Evolutionary conservation across 2,797 vertebrate species (phyloP), one percentile per base, ranked within the genome.

Genomic region (Antrozous pallidus): DNA sequence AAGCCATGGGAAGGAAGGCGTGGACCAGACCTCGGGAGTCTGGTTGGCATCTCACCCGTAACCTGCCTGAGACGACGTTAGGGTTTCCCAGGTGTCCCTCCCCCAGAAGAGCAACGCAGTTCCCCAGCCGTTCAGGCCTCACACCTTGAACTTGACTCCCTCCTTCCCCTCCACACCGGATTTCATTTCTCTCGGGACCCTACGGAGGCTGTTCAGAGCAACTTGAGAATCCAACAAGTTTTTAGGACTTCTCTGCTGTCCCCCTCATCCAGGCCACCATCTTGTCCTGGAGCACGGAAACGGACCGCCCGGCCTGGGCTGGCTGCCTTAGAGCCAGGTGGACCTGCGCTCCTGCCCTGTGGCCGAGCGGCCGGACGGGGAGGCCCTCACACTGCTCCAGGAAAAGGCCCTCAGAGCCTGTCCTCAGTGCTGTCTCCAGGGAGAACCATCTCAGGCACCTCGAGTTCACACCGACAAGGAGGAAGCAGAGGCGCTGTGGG

Each of bases 381-480:
- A 56, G 56, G 10, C 56, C 56, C 24, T 28, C 56, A 28, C 56
- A 28, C 58, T 51, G 1, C 28, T 42, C n/a, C 20, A 24, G 92
- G 14, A 47, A 12, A 1, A 42, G 78, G 26, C 54, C 1, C 1
- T 18, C 6, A 36, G 58, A 16, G 24, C 38, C 31, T 45, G 6
- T 82, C 58, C 85, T 40, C 7, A 1, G 49, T 6, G 24, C n/a
- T 24, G 7, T 58, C 26, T n/a, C 7, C 17, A 18, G 36, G 54
- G 65, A 51, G 61, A 31, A 17, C 61, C 4, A 0, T 3, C 69
- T 45, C 4, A 4, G 63, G 40, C 3, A 1, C 1, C 13, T 26
- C 6, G 5, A 1, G 36, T 40, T 40, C 0, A 1, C n/a, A 36
- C 45, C 8, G 42, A 18, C 0, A 0, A n/a, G 3, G 42, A 17